Base-by-base conservation (phyloP, 2,888 invertebrate genomes). In the Molorchus minor region DNA sequence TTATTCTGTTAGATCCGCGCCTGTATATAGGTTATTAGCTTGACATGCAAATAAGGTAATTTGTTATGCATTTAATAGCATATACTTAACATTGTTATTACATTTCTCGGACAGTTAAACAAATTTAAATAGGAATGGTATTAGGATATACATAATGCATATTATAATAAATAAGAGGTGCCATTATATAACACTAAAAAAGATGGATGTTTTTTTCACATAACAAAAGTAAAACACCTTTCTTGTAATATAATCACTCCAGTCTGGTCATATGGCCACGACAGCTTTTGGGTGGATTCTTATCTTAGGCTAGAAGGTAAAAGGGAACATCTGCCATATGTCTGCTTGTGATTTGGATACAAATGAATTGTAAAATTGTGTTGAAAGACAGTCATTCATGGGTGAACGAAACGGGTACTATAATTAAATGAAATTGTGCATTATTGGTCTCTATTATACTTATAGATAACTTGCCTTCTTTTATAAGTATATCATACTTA, bases 321-420 rank as follows among this genome's bases (percentile, higher is more conserved):
- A 38, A 15, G 12, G 7, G 21, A 49, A 52, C 58, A 54, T 54
- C 54, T 58, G 58, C 43, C 52, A 35, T n/a, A n/a, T n/a, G 33
- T 40, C 52, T 52, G 52, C 13, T 40, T 45, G 47, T 58, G 52
- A 52, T 52, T 52, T 52, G 52, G 52, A 21, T 41, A 41, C 36
- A 41, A 41, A 52, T 40, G 52, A 41, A 29, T 41, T 16, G 25
- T 21, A n/a, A 16, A n/a, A 25, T n/a, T n/a, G n/a, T n/a, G n/a
- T n/a, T n/a, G n/a, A n/a, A n/a, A n/a, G n/a, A n/a, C n/a, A n/a
- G n/a, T n/a, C n/a, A n/a, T n/a, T n/a, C n/a, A n/a, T n/a, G n/a
- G n/a, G n/a, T n/a, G n/a, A n/a, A n/a, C n/a, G n/a, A n/a, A n/a
- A n/a, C n/a, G n/a, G n/a, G n/a, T n/a, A n/a, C n/a, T n/a, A n/a